These are phyloP conservation scores for Serripes groenlandicus DNA, from an alignment of 2,888 invertebrate species.

Conservation along the genomic window DNA sequence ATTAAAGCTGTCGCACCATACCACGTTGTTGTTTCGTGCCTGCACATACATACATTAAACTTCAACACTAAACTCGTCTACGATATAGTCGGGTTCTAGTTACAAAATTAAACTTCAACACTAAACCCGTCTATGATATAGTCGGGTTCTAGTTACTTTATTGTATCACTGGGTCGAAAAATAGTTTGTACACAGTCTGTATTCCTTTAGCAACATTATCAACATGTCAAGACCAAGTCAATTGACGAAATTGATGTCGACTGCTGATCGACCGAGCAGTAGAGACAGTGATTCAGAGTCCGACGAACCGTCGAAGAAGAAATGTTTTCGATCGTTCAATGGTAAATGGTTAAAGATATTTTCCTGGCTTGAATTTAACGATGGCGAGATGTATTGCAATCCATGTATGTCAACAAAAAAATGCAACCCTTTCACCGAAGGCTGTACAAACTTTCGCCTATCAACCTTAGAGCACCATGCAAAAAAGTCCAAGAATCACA, in stretches of 20 bases:
- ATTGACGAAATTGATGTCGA: not conserved
- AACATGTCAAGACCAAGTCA: not conserved
- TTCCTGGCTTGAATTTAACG: not conserved
- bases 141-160: too few species aligned
- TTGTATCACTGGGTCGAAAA: too few species aligned
- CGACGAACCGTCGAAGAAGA: not conserved
- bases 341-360: not conserved
- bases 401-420: not conserved
- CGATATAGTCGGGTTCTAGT: too few species aligned
- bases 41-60: too few species aligned
- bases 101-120: too few species aligned
- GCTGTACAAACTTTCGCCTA: conserved; percentile 4
- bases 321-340: not conserved
- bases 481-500: not conserved
- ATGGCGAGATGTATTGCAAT: not conserved
- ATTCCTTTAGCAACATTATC: too few species aligned
- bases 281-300: not conserved
- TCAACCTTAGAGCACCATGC: conserved; percentile 15
- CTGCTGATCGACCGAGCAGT: not conserved
- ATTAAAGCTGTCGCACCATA: too few species aligned
- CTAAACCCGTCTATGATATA: too few species aligned
- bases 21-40: too few species aligned
- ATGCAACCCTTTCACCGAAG: not conserved
- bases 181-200: too few species aligned
- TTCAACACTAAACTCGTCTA: too few species aligned